Conservation (phyloP, 92 coral and sea anemone species). For the Phymanthus crucifer region DNA sequence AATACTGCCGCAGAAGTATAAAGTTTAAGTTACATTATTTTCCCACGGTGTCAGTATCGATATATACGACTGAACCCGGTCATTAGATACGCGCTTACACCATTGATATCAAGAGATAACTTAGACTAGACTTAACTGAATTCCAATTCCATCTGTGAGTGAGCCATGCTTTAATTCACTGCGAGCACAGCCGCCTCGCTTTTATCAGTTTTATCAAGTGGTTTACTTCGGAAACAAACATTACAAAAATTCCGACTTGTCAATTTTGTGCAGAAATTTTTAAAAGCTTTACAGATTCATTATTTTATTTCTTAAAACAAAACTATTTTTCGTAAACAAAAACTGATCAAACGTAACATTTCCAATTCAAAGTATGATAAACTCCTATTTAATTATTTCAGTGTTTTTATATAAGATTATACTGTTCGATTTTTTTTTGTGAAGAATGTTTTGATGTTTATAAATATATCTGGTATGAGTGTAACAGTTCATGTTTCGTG, state of each 20-base stretch:
- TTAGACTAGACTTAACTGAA: neutral
- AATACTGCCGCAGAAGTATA: neutral
- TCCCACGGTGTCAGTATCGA: neutral
- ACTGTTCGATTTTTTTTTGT: neutral
- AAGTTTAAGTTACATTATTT: neutral
- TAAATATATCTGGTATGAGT: conserved; percentile 7
- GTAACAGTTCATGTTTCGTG: neutral
- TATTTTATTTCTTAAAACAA: too few relatives aligned
- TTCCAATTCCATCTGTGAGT: too few relatives aligned
- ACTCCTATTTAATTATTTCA: neutral
- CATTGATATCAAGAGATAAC: neutral
- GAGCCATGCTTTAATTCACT: too few relatives aligned
- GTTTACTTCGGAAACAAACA: too few relatives aligned
- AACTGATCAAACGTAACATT: neutral
- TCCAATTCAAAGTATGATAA: neutral
- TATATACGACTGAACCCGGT: neutral
- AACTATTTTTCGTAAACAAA: neutral
- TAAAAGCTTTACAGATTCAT: too few relatives aligned
- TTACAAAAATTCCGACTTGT: too few relatives aligned
- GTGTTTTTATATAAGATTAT: neutral
- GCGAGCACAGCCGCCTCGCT: too few relatives aligned
- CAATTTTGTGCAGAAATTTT: too few relatives aligned
- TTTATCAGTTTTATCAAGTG: too few relatives aligned
- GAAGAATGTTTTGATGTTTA: neutral
- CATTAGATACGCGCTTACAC: neutral